Percentiles rank a stretch among this genome's conserved stretches.
Conservation (phyloP, 1,140 invertebrate genomes). For the Apis dorsata region DNA sequence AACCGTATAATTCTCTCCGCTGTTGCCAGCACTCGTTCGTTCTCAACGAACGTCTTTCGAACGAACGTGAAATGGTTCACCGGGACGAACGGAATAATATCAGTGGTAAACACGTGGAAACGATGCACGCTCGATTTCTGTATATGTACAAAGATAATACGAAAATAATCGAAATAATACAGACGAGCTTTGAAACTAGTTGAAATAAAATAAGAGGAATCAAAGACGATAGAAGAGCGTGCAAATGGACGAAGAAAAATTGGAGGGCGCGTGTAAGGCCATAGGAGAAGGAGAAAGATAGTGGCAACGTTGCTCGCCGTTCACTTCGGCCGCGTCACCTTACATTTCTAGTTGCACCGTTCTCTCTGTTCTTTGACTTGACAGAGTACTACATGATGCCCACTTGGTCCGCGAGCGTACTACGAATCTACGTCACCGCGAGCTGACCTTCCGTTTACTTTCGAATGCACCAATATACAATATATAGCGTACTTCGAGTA, state of each 20-base stretch:
- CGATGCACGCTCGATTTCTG: neutral
- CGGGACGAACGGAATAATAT: neutral
- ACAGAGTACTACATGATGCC: neutral
- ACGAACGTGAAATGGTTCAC: neutral
- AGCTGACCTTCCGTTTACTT: conserved; percentile 39
- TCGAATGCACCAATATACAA: neutral
- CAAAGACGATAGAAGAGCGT: neutral
- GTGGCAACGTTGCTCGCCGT: neutral
- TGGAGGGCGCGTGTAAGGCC: neutral
- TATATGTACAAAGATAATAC: neutral
- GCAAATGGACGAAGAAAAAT: neutral
- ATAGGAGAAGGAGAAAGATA: neutral
- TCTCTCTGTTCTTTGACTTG: neutral
- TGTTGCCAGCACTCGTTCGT: neutral
- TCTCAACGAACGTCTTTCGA: neutral
- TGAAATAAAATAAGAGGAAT: neutral
- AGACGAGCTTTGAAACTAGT: neutral
- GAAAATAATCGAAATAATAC: too few species aligned
- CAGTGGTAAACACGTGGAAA: neutral
- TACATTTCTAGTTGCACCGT: conserved; percentile 1
- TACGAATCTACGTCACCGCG: neutral
- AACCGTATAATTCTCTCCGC: conserved; percentile 12
- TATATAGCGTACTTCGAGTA: too few species aligned
- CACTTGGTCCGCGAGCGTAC: neutral
- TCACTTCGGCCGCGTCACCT: neutral